Base-by-base conservation (phyloP, 1,140 invertebrate genomes). In the Tetragnatha versicolor region DNA sequence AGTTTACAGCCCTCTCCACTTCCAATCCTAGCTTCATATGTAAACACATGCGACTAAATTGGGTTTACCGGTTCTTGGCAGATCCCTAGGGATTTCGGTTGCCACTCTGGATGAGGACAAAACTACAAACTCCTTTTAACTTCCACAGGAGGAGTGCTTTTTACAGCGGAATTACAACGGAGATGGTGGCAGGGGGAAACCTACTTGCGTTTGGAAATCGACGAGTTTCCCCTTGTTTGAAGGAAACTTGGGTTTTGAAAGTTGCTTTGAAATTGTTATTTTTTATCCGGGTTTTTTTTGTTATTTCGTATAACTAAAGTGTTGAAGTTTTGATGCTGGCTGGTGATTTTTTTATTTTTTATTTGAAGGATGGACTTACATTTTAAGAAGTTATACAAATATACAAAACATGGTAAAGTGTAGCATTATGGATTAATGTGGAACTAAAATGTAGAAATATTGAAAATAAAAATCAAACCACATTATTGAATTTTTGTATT, bases 51-150 rank as follows among this genome's bases (percentile, higher is more conserved):
- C n/a, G 45, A 9, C 45, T 69, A 69, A 69, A 69, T 69, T 69
- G 47, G 66, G 66, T 69, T 69, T 69, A 20, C 66, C 31, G 45
- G 45, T 53, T 69, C 53, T 51, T n/a, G 14, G 4, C 39, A 17
- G 35, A 22, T 45, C 66, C 29, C 37, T 4, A n/a, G 66, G 31
- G 66, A 69, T 51, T 20, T 3, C 29, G 25, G 12, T 66, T 51
- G 66, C 47, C 45, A 51, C 45, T 69, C 45, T 45, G 33, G n/a
- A 9, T 20, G 49, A 9, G 31, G 53, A 69, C 45, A 69, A 49
- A 69, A 69, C 63, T 66, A 66, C 63, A 42, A 66, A 66, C 27
- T 69, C 66, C 66, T 69, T 69, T 69, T 69, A 53, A 51, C 45
- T 53, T 69, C 47, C 39, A 22, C n/a, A 29, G 25, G 39, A 47